phyloP scores from a whole-genome alignment of 2,797 vertebrate species.

The Protonibea diacanthus region DNA sequence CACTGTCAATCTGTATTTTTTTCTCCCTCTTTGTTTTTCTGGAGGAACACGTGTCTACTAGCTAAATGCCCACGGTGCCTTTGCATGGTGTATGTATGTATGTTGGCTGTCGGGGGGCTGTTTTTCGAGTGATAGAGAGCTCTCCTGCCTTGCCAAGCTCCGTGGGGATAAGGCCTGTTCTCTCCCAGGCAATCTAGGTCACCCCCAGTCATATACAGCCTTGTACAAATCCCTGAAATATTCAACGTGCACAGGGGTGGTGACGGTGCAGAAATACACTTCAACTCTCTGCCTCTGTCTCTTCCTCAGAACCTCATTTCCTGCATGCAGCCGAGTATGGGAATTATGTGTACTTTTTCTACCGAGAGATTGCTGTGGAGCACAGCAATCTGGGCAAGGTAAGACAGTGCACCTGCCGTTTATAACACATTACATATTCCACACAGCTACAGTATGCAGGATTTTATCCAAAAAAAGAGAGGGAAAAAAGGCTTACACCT shows the following conservation, averaged over 20 bases:
- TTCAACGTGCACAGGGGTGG: constrained; percentile 80
- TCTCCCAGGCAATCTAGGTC: constrained; percentile 85
- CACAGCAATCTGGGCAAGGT: constrained; percentile 99
- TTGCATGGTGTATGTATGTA: constrained; percentile 42
- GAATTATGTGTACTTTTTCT: constrained; percentile 99
- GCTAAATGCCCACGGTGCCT: constrained; percentile 38
- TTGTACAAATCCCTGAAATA: constrained; percentile 83
- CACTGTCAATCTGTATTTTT: constrained; percentile 29
- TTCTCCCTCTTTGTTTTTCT: not conserved
- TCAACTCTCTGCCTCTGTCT: constrained; percentile 73
- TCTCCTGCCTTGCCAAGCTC: constrained; percentile 63
- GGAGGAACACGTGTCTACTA: constrained; percentile 36
- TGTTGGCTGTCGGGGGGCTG: constrained; percentile 57
- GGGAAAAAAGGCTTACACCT: constrained; percentile 24
- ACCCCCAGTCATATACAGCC: constrained; percentile 77
- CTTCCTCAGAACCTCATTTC: constrained; percentile 95
- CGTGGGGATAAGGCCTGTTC: constrained; percentile 72
- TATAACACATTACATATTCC: constrained; percentile 51
- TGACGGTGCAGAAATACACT: constrained; percentile 81
- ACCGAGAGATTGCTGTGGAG: constrained; percentile 97
- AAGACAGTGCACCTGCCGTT: constrained; percentile 70
- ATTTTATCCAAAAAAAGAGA: constrained; percentile 33
- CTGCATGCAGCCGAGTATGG: constrained; percentile 98
- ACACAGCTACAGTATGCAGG: constrained; percentile 34
- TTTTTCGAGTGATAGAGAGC: constrained; percentile 64